Evolutionary conservation across 2,113 vertebrate species (phyloP).

Genomic region (Carlito syrichta): DNA sequence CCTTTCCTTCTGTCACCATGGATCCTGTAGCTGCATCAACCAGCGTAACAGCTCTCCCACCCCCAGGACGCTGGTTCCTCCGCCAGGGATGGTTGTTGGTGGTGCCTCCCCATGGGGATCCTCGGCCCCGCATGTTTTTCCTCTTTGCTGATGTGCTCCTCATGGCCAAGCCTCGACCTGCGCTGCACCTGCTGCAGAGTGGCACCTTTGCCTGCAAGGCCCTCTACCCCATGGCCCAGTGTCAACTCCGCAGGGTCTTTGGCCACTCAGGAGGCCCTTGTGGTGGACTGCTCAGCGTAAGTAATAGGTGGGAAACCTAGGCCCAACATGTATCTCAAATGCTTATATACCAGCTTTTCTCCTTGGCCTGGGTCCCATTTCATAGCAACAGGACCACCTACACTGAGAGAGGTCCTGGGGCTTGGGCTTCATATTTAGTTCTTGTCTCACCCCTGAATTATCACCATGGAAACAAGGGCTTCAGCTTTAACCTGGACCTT

Average conservation of each 20-base stretch:
- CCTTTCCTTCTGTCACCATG: neutral
- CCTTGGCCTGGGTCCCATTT: neutral
- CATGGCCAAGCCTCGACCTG: conserved; percentile 86
- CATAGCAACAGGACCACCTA: neutral
- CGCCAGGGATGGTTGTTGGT: conserved; percentile 92
- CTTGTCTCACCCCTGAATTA: neutral
- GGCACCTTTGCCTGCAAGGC: conserved; percentile 86
- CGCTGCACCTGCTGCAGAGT: conserved; percentile 83
- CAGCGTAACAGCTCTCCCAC: neutral
- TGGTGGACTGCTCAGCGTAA: conserved; percentile 93
- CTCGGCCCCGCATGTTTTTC: conserved; percentile 90
- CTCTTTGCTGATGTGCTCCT: conserved; percentile 94
- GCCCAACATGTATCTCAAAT: neutral
- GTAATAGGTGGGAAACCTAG: conserved; percentile 67
- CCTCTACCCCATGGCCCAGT: conserved; percentile 89
- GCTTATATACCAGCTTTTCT: neutral
- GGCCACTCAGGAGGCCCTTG: conserved; percentile 92
- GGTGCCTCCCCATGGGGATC: conserved; percentile 90
- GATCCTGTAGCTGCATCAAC: neutral
- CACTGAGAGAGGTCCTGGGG: neutral
- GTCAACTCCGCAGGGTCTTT: conserved; percentile 91
- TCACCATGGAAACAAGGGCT: neutral
- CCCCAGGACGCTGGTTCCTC: conserved; percentile 91
- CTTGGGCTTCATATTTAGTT: neutral
- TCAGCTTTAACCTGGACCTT: neutral